phyloP scores from a whole-genome alignment of 2,797 vertebrate species.

The Pangasius sanitwongsei region DNA sequence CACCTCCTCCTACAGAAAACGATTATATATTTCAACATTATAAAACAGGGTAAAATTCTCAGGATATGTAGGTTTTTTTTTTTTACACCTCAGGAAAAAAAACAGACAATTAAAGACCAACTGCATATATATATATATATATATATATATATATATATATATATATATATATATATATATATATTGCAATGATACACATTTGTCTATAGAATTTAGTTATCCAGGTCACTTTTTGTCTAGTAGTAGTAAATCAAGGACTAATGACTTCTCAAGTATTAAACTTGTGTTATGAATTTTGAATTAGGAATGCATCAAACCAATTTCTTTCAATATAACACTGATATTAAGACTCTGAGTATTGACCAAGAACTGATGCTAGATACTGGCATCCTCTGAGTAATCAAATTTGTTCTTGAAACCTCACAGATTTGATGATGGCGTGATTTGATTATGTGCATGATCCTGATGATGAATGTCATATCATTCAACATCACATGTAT shows the following conservation, averaged over 20 bases:
- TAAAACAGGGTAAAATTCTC: slow-evolving; percentile 24
- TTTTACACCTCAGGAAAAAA: neutral
- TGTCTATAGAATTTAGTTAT: neutral
- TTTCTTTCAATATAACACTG: neutral
- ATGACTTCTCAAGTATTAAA: neutral
- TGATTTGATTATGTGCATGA: neutral
- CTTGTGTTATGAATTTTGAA: neutral
- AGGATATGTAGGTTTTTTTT: neutral
- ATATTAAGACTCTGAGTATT: neutral
- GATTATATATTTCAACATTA: slow-evolving; percentile 34
- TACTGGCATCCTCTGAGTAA: neutral
- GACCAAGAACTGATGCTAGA: neutral
- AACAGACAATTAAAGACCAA: neutral
- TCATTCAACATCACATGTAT: neutral
- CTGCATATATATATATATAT: neutral
- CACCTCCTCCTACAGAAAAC: slow-evolving; percentile 50
- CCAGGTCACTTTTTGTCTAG: neutral
- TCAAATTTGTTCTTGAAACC: neutral
- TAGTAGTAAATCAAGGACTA: neutral
- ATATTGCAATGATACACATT: neutral
- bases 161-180: neutral
- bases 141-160: too few species aligned
- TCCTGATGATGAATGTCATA: neutral
- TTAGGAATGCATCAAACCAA: neutral
- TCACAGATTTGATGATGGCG: neutral